phyloP scores from a whole-genome alignment of 2,888 invertebrate species.

The Lysandra coridon region DNA sequence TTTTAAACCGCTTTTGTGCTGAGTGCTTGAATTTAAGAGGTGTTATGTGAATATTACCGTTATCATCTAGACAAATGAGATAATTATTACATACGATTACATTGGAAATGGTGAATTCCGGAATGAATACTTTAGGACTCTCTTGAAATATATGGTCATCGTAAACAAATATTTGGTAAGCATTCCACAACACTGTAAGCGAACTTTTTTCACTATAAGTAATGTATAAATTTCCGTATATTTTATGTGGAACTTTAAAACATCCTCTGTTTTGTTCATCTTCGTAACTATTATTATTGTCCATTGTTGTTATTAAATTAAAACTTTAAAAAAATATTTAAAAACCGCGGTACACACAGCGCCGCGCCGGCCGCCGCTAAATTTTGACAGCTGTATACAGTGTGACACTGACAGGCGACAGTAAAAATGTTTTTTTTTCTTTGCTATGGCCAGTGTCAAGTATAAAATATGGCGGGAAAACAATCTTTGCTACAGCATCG shows the following conservation, averaged over 20 bases:
- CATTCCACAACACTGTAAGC: constrained; percentile 61
- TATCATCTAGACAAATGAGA: constrained; percentile 57
- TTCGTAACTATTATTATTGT: constrained; percentile 29
- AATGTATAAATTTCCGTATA: constrained; percentile 55
- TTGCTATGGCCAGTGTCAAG: too few species aligned
- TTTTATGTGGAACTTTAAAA: constrained; percentile 50
- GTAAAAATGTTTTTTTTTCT: too few species aligned
- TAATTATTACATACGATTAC: constrained; percentile 53
- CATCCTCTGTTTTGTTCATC: constrained; percentile 48
- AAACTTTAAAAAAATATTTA: neutral
- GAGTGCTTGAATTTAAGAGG: constrained; percentile 59
- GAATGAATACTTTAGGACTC: constrained; percentile 47
- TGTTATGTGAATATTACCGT: constrained; percentile 54
- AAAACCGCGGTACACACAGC: neutral
- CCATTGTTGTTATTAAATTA: neutral
- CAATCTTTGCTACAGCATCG: too few species aligned
- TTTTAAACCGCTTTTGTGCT: constrained; percentile 52
- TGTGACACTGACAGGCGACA: too few species aligned
- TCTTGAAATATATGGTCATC: constrained; percentile 51
- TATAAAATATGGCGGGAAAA: too few species aligned
- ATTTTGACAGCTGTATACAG: too few species aligned
- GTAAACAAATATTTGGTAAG: constrained; percentile 65
- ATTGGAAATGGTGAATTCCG: constrained; percentile 55
- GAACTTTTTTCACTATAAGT: constrained; percentile 49
- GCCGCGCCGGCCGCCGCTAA: too few species aligned